These are phyloP conservation scores for Saccopteryx leptura DNA, from an alignment of 2,113 vertebrate species.

Conservation along the genomic window DNA sequence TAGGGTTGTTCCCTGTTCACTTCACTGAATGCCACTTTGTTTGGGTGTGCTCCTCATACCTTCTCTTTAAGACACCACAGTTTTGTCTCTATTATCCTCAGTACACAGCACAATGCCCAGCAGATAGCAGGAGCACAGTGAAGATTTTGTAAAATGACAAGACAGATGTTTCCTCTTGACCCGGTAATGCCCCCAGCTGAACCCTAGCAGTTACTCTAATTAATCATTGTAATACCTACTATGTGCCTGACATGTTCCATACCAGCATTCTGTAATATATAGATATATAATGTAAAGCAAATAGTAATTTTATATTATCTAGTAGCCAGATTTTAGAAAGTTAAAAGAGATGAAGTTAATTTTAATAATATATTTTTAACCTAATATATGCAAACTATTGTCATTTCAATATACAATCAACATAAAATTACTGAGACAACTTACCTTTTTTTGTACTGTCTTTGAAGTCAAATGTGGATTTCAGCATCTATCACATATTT, in stretches of 20 bases:
- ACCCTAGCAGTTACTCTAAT: background rate
- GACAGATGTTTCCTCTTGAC: background rate
- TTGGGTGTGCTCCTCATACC: background rate
- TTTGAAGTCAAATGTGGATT: background rate
- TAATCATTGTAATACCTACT: background rate
- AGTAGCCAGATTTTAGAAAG: constrained; percentile 9
- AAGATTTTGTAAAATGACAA: constrained; percentile 22
- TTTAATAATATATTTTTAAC: constrained; percentile 42
- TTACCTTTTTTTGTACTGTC: background rate
- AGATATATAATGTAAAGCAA: background rate
- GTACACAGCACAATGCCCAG: background rate
- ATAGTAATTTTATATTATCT: background rate
- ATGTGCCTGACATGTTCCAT: background rate
- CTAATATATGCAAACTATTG: background rate
- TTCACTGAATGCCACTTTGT: background rate
- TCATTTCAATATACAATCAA: background rate
- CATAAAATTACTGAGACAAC: background rate
- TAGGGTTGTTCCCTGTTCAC: background rate
- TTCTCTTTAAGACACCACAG: background rate
- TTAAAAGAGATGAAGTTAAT: constrained; percentile 29
- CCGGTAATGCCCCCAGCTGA: background rate
- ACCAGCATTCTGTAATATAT: background rate
- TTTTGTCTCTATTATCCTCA: constrained; percentile 6
- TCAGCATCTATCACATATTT: background rate
- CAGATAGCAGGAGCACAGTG: background rate